Evolutionary conservation across 2,113 vertebrate genomes (phyloP).

Genomic region (Hippolais icterina): DNA sequence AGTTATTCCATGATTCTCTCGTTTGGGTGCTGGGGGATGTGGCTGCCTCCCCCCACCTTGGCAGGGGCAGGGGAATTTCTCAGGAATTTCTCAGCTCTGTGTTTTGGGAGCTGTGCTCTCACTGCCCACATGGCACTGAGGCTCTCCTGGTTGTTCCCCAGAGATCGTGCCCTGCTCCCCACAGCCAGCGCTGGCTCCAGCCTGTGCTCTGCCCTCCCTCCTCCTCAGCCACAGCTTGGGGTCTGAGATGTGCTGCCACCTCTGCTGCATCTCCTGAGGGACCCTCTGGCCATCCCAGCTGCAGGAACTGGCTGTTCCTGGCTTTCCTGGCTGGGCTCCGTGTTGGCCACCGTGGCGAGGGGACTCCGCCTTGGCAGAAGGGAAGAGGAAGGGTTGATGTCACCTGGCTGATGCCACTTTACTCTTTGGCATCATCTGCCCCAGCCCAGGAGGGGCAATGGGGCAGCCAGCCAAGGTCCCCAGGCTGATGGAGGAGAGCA

Average conservation of each 20-base stretch:
- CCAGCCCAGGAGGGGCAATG: neutral
- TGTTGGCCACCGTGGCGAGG: fast-evolving
- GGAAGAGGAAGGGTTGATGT: neutral
- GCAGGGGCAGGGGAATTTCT: neutral
- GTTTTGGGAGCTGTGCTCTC: neutral
- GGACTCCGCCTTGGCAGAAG: neutral
- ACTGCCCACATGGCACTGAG: fast-evolving
- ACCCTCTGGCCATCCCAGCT: neutral
- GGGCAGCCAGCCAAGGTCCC: neutral
- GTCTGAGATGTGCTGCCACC: neutral
- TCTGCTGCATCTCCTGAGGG: neutral
- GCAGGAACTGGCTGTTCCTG: neutral
- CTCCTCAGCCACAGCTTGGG: fast-evolving
- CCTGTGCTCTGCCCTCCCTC: neutral
- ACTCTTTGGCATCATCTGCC: neutral
- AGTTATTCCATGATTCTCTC: neutral
- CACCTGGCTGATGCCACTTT: neutral
- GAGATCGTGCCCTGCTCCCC: fast-evolving
- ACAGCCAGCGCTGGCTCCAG: fast-evolving
- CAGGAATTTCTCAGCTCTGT: neutral
- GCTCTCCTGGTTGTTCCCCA: fast-evolving
- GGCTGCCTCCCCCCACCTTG: neutral
- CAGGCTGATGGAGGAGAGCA: fast-evolving
- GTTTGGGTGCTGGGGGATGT: neutral
- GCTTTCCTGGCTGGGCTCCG: fast-evolving